Conservation (phyloP, 35 echinoderm and acorn worm species). For the Ptychodera flava region DNA sequence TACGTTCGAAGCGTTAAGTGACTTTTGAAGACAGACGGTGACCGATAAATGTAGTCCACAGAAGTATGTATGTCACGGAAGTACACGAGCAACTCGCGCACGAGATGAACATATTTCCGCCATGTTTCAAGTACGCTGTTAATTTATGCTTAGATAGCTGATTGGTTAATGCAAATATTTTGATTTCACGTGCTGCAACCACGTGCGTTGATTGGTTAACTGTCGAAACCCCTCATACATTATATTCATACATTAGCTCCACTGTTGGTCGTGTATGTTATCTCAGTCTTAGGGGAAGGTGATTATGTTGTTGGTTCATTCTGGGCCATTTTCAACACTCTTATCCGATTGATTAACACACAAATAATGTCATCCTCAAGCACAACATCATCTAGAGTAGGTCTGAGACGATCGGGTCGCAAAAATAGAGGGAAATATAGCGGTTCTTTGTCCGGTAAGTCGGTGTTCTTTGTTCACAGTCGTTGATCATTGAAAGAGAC, state of each 20-base stretch:
- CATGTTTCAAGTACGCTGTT: not conserved
- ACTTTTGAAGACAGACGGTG: no score
- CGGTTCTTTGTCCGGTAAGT: not conserved
- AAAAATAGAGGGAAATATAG: not conserved
- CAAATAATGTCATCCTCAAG: not conserved
- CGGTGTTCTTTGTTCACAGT: not conserved
- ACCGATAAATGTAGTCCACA: no score
- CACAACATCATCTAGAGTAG: not conserved
- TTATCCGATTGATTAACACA: not conserved
- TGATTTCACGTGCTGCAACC: not conserved
- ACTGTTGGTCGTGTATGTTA: not conserved
- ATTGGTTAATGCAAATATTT: not conserved
- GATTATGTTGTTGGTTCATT: not conserved
- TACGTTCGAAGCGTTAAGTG: no score
- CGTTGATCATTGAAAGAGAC: slow-evolving; percentile 1
- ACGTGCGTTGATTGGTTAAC: not conserved
- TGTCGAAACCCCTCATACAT: not conserved
- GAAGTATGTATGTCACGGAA: no score
- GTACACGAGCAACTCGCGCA: no score
- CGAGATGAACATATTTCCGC: no score
- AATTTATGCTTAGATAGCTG: not conserved
- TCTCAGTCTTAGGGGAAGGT: not conserved
- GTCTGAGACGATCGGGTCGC: not conserved
- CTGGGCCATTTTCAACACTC: not conserved
- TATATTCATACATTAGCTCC: not conserved